phyloP scores from a whole-genome alignment of 1,140 invertebrate genomes.

The Globodera ellingtonae region DNA sequence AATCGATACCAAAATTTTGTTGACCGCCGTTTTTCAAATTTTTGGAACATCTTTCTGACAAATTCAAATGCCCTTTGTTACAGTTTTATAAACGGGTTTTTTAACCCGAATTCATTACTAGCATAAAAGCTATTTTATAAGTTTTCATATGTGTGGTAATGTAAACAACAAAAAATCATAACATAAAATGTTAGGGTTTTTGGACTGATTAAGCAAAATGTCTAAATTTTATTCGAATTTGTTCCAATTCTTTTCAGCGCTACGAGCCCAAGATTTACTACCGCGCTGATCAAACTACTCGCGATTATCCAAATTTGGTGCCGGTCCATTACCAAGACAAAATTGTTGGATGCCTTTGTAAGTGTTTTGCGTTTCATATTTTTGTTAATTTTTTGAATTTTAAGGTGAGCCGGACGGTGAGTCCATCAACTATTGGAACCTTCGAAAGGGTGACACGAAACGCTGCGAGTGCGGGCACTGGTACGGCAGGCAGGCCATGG shows the following conservation, averaged over 20 bases:
- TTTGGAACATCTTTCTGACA: too few relatives aligned
- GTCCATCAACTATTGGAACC: constrained; percentile 87
- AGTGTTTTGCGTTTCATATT: constrained; percentile 41
- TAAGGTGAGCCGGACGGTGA: constrained; percentile 82
- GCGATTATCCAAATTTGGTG: constrained; percentile 82
- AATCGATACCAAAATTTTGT: too few relatives aligned
- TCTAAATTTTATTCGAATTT: constrained; percentile 13
- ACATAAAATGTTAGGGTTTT: too few relatives aligned
- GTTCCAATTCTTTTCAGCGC: constrained; percentile 43
- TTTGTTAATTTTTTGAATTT: constrained; percentile 11
- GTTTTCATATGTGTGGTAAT: too few relatives aligned
- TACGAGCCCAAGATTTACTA: constrained; percentile 65
- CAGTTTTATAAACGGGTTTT: too few relatives aligned
- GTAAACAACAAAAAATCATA: too few relatives aligned
- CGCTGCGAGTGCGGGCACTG: constrained; percentile 76
- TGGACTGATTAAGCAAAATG: too few relatives aligned
- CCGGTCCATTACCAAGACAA: constrained; percentile 84
- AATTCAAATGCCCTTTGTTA: too few relatives aligned
- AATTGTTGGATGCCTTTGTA: constrained; percentile 90
- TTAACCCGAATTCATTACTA: too few relatives aligned
- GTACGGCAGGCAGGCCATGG: constrained; percentile 68
- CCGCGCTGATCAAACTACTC: constrained; percentile 75
- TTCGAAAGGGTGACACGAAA: constrained; percentile 82
- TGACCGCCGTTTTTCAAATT: too few relatives aligned
- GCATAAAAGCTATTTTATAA: too few relatives aligned